Evolutionary conservation across 2,888 invertebrate species (phyloP).

Genomic region (Deroplatys truncata): DNA sequence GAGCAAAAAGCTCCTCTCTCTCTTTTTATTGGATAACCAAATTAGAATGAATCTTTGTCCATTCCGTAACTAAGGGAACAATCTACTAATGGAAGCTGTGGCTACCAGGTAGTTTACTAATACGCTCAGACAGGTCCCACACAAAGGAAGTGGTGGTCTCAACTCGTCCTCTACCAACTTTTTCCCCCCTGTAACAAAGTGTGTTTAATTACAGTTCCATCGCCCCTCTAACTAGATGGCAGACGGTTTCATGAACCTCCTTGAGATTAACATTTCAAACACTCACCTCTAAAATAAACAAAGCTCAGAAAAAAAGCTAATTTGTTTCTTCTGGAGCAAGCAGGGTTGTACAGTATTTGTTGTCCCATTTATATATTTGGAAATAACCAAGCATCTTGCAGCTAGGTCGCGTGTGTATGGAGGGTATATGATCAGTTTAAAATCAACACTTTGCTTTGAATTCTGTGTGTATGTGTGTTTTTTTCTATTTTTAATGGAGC

Average conservation of each 20-base stretch:
- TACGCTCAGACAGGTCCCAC: neutral
- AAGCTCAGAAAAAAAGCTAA: neutral
- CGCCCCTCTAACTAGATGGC: neutral
- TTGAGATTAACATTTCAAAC: neutral
- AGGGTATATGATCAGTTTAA: no score
- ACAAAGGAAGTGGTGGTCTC: neutral
- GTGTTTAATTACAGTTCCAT: neutral
- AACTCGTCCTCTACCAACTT: neutral
- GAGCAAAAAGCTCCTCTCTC: neutral
- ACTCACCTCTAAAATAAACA: neutral
- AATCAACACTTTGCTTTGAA: no score
- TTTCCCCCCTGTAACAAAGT: neutral
- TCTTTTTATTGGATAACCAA: neutral
- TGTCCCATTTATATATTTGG: no score
- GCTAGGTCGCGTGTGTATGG: no score
- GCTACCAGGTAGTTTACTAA: neutral
- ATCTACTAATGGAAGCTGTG: neutral
- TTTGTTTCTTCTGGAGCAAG: no score
- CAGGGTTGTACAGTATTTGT: no score
- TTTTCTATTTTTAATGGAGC: no score
- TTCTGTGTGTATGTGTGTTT: no score
- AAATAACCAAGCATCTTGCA: no score
- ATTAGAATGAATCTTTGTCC: neutral
- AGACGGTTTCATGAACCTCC: neutral
- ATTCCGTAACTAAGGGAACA: neutral